Base-by-base conservation (phyloP, 2,113 vertebrate genomes). In the Actinemys pallida region DNA sequence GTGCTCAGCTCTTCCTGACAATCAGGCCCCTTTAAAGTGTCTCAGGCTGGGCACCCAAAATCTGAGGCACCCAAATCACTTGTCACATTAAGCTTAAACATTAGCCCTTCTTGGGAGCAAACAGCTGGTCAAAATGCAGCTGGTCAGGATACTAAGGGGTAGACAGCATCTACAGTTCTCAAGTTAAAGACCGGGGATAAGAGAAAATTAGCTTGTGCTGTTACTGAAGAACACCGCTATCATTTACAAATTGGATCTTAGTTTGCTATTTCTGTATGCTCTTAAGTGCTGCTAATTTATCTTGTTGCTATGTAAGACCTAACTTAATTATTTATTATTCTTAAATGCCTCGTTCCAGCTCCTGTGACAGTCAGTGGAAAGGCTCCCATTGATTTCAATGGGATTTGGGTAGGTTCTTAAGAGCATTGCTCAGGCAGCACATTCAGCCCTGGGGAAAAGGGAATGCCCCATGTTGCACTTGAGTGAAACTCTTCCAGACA, bases 281-380 rank as follows among this genome's bases (percentile, higher is more conserved):
- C 56, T 92, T 95, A 95, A 93, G 53, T 91, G 65, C 79, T 91
- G 90, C 86, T 94, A 92, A 92, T 96, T 86, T 91, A 82, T 90
- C 93, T 92, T 4, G 2, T 53, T 81, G 90, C 83, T 93, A 87
- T 52, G n/a, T 84, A 90, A 95, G 80, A 65, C 84, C 50, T 94
- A 69, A 93, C 91, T 97, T 95, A 95, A 96, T 96, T 96, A 95
- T 97, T 97, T 91, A 96, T 87, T 59, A 49, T 85, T 97, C 57
- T 10, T 83, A 91, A 92, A 87, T 86, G 57, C n/a, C 90, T 90
- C 81, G 81, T 90, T 95, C 54, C 52, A 95, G 56, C 90, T 96
- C 50, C 39, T 95, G 79, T 42, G 49, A 93, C 96, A 95, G 95
- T 87, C 91, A 90, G 87, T 89, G 90, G 87, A 94, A 97, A 92